Evolutionary conservation across 2,113 vertebrate species (phyloP).

Genomic region (Malurus alboscapulatus): DNA sequence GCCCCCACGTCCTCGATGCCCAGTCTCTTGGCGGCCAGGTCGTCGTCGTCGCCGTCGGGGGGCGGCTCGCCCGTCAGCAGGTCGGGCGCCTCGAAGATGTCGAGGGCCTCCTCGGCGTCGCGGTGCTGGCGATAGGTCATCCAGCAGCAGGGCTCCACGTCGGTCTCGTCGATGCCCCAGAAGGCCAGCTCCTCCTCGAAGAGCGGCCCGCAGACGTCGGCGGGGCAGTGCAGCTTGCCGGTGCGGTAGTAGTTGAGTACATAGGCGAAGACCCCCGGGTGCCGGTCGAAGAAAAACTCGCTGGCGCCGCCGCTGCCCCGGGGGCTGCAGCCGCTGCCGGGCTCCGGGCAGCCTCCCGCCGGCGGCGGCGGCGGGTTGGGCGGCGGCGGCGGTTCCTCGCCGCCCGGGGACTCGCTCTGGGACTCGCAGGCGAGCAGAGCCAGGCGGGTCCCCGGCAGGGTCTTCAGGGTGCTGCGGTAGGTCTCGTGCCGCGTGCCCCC

Average conservation of each 20-base stretch:
- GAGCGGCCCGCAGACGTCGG: conserved; percentile 93
- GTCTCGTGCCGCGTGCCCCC: conserved; percentile 96
- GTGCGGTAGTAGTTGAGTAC: conserved; percentile 98
- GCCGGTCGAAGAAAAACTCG: conserved; percentile 95
- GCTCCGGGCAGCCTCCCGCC: conserved; percentile 70
- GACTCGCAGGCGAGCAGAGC: conserved; percentile 90
- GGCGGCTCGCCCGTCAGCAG: conserved; percentile 81
- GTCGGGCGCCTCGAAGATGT: conserved; percentile 90
- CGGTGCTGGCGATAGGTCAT: conserved; percentile 97
- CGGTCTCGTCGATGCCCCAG: conserved; percentile 97
- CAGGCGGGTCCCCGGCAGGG: conserved; percentile 93
- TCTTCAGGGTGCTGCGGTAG: conserved; percentile 92
- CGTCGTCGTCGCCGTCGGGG: conserved; percentile 72
- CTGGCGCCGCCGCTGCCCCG: conserved; percentile 79
- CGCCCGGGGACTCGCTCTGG: conserved; percentile 77
- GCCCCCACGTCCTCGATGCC: conserved; percentile 84
- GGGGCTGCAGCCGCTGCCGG: conserved; percentile 74
- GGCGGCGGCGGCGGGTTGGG: conserved; percentile 80
- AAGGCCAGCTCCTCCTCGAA: conserved; percentile 97
- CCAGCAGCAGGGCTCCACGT: conserved; percentile 99
- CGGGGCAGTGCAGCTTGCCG: conserved; percentile 96
- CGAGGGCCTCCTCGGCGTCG: conserved; percentile 93
- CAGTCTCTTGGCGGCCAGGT: conserved; percentile 75
- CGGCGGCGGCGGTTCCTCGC: conserved; percentile 76
- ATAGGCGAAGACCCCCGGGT: conserved; percentile 94